These are phyloP conservation scores for Chloebia gouldiae DNA, from an alignment of 2,113 vertebrate species.

Conservation along the genomic window DNA sequence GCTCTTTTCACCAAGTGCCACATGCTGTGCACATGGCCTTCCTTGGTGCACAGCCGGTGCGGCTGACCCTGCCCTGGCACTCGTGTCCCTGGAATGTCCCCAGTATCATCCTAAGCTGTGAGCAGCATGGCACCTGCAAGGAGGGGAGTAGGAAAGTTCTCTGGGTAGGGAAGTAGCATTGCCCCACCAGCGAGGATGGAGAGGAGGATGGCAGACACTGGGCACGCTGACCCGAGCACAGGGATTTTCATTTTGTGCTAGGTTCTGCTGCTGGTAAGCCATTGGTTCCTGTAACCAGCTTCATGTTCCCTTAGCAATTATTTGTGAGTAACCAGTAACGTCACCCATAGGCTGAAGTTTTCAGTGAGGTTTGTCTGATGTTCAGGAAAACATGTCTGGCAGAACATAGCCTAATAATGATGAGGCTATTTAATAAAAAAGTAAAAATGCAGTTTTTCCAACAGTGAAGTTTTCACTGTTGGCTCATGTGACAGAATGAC, in stretches of 20 bases:
- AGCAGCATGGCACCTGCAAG: background rate
- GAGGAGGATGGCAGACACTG: background rate
- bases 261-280: background rate
- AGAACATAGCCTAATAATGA: background rate
- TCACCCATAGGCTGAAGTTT: background rate
- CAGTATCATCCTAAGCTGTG: accelerated
- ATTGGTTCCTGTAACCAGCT: background rate
- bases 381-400: background rate
- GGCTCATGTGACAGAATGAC: background rate
- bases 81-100: background rate
- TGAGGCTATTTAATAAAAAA: background rate
- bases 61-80: background rate
- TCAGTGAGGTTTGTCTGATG: background rate
- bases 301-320: background rate
- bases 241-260: accelerated
- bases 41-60: background rate
- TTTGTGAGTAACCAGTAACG: background rate
- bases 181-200: accelerated
- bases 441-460: background rate
- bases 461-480: background rate
- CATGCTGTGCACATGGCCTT: background rate
- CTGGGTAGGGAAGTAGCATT: too few species aligned
- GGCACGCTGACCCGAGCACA: accelerated
- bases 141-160: background rate
- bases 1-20: background rate